phyloP scores from a whole-genome alignment of 2,797 vertebrate genomes.

The Microcaecilia unicolor region DNA sequence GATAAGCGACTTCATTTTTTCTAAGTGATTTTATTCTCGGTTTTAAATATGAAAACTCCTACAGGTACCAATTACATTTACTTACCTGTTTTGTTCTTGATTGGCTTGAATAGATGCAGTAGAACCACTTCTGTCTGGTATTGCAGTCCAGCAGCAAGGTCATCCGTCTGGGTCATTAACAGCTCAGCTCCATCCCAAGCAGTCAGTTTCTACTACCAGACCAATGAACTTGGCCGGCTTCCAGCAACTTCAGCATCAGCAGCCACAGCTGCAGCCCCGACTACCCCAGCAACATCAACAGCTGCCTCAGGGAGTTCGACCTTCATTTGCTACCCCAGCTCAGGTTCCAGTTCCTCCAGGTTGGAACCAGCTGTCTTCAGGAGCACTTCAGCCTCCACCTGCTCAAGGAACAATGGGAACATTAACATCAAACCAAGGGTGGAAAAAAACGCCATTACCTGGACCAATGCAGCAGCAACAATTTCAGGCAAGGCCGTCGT shows the following conservation, averaged over 20 bases:
- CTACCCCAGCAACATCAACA: conserved; percentile 77
- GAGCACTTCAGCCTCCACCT: conserved; percentile 76
- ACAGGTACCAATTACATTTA: no score
- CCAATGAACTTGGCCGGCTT: conserved; percentile 78
- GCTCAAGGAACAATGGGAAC: conserved; percentile 70
- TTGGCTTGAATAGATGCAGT: conserved; percentile 70
- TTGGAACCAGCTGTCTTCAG: conserved; percentile 89
- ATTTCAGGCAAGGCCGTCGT: conserved; percentile 76
- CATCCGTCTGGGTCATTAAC: conserved; percentile 78
- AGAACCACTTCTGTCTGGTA: conserved; percentile 83
- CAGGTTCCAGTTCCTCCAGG: conserved; percentile 85
- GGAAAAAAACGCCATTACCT: conserved; percentile 86
- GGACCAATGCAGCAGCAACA: conserved; percentile 64
- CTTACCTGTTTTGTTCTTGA: conserved; percentile 27
- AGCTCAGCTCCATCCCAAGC: conserved; percentile 85
- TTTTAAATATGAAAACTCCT: no score
- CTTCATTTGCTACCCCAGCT: conserved; percentile 78
- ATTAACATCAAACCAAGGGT: conserved; percentile 60
- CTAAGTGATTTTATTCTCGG: no score
- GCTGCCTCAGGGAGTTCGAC: conserved; percentile 71
- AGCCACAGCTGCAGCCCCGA: conserved; percentile 75
- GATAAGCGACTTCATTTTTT: no score
- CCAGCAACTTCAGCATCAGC: conserved; percentile 74
- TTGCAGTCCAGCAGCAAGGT: conserved; percentile 71
- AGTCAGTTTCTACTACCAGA: conserved; percentile 73